Evolutionary conservation across 2,888 invertebrate genomes (phyloP).

Genomic region (Xylota sylvarum): DNA sequence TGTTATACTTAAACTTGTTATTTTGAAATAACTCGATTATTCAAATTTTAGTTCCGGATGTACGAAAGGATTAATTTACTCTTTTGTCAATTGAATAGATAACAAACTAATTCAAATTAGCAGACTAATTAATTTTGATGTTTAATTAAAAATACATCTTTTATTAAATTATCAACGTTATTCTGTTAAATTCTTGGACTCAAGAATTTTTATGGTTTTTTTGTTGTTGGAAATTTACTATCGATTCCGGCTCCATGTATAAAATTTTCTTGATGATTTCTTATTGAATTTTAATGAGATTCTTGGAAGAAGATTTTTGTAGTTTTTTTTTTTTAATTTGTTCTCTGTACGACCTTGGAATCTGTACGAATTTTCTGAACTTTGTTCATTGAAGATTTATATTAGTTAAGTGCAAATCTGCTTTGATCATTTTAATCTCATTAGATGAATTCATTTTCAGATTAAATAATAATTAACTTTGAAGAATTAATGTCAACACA

Average conservation of each 20-base stretch:
- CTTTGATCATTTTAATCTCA: not conserved
- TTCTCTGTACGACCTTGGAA: conserved; percentile 40
- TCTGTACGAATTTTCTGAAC: conserved; percentile 35
- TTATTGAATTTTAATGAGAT: conserved; percentile 57
- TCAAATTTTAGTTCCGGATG: conserved; percentile 24
- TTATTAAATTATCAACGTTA: conserved; percentile 20
- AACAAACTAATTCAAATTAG: conserved; percentile 26
- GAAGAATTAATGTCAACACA: not conserved
- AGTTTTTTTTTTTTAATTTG: not conserved
- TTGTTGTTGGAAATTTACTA: conserved; percentile 6
- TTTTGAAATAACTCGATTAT: not conserved
- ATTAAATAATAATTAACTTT: conserved; percentile 1
- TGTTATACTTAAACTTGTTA: conserved; percentile 13
- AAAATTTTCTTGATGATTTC: conserved; percentile 52
- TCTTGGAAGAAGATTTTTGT: conserved; percentile 11
- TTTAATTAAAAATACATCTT: conserved; percentile 18
- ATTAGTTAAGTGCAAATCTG: not conserved
- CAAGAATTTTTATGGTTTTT: conserved; percentile 36
- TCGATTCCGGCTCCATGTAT: conserved; percentile 63
- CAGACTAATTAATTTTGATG: conserved; percentile 14
- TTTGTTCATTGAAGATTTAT: conserved; percentile 17
- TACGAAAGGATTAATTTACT: conserved; percentile 6
- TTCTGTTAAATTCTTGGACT: conserved; percentile 17
- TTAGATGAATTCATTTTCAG: conserved; percentile 8
- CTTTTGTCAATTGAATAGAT: not conserved